These are phyloP conservation scores for Lepus oiostolus DNA, from an alignment of 2,797 vertebrate species.

Conservation along the genomic window DNA sequence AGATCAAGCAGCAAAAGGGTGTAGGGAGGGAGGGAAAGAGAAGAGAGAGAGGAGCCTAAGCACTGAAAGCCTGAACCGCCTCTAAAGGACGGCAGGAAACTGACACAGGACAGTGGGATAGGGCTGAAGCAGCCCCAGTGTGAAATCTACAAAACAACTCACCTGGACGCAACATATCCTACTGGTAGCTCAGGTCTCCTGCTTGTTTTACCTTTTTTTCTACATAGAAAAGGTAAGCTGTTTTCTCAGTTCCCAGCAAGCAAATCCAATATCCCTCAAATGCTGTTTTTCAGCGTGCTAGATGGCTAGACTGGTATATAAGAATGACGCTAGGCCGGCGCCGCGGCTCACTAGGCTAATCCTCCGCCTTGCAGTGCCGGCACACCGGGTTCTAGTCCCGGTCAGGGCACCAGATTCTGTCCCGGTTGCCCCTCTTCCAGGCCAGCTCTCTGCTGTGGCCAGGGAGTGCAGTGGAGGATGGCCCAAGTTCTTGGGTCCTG, in stretches of 20 bases:
- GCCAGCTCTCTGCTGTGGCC: too few relatives aligned
- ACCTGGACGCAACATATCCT: conserved; percentile 1
- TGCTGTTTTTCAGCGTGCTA: conserved; percentile 51
- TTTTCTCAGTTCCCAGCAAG: conserved; percentile 53
- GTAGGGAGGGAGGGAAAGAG: not conserved
- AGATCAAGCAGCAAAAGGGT: not conserved
- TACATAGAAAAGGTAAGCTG: conserved; percentile 61
- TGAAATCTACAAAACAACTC: conserved; percentile 54
- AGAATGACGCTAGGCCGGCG: not conserved
- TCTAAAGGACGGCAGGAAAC: conserved; percentile 36
- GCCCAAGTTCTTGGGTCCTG: too few relatives aligned
- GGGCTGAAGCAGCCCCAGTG: conserved; percentile 12
- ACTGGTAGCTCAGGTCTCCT: not conserved
- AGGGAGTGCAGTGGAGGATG: too few relatives aligned
- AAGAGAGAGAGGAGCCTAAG: not conserved
- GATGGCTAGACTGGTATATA: not conserved
- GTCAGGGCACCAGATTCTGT: too few relatives aligned
- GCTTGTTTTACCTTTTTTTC: conserved; percentile 54
- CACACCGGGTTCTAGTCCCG: too few relatives aligned
- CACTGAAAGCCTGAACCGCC: conserved; percentile 9
- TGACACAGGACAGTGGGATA: not conserved
- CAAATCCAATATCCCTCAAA: conserved; percentile 42
- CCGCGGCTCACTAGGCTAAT: too few relatives aligned
- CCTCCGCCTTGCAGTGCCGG: too few relatives aligned
- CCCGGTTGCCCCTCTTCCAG: too few relatives aligned